A percentile compares a stretch with the other conserved stretches of the same genome.
phyloP scores from a whole-genome alignment of 2,888 invertebrate genomes.

The Esperia sulphurella region DNA sequence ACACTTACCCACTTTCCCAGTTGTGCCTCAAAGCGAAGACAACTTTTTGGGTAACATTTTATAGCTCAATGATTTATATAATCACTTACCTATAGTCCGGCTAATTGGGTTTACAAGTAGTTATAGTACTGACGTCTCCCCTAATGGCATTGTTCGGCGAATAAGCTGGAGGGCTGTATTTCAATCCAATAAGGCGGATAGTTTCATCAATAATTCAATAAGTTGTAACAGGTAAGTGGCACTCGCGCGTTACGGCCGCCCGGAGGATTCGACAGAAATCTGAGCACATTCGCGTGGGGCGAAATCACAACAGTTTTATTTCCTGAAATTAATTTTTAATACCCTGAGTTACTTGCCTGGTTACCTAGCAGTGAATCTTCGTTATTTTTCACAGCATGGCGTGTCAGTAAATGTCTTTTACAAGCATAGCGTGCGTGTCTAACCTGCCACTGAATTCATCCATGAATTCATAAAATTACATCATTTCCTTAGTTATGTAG shows the following conservation, averaged over 20 bases:
- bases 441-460: not conserved
- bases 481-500: too few relatives aligned
- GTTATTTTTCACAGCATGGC: not conserved
- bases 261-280: constrained; percentile 46
- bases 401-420: not conserved
- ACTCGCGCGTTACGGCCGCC: constrained; percentile 64
- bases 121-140: constrained; percentile 20
- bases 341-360: constrained; percentile 24
- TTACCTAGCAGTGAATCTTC: constrained; percentile 21
- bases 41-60: constrained; percentile 20
- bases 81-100: constrained; percentile 1
- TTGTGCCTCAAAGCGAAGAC: constrained; percentile 13
- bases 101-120: constrained; percentile 12
- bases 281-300: constrained; percentile 35
- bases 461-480: too few relatives aligned
- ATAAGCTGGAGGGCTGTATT: constrained; percentile 48
- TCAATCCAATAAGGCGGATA: constrained; percentile 72
- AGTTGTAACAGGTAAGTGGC: constrained; percentile 75
- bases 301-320: constrained; percentile 63
- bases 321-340: constrained; percentile 61
- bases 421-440: not conserved
- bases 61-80: constrained; percentile 7
- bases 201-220: constrained; percentile 75
- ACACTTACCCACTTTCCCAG: constrained; percentile 15
- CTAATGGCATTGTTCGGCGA: constrained; percentile 42